phyloP scores from a whole-genome alignment of 2,113 vertebrate species.

The Clupea harengus region DNA sequence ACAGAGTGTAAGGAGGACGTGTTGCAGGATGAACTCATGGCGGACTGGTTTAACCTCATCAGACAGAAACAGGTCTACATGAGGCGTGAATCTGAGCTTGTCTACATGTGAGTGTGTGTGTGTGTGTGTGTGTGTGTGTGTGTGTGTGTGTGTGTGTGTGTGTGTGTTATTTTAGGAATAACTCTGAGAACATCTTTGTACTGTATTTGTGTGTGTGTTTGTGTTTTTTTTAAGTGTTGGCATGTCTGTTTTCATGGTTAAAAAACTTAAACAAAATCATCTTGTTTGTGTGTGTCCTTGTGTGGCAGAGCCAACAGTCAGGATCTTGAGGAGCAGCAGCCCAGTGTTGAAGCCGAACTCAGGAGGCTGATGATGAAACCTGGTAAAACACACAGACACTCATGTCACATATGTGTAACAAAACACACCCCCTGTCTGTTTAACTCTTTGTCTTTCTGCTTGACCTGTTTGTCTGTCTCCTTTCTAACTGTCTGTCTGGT shows the following conservation, averaged over 20 bases:
- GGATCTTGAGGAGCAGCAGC: slow-evolving; percentile 85
- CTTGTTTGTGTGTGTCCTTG: neutral
- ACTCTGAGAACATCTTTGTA: neutral
- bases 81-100: slow-evolving; percentile 88
- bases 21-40: slow-evolving; percentile 78
- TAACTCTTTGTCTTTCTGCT: neutral
- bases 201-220: slow-evolving; percentile 28
- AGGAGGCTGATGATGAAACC: slow-evolving; percentile 81
- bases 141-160: slow-evolving; percentile 69
- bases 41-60: slow-evolving; percentile 94
- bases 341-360: slow-evolving; percentile 80
- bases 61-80: slow-evolving; percentile 91
- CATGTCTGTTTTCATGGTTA: neutral
- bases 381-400: slow-evolving; percentile 63
- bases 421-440: neutral
- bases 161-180: slow-evolving; percentile 41
- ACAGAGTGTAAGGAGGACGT: slow-evolving; percentile 83
- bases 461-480: neutral
- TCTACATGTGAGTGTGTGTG: slow-evolving; percentile 79
- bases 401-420: no score
- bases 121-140: slow-evolving; percentile 79
- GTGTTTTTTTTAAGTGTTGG: slow-evolving; percentile 26
- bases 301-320: slow-evolving; percentile 82
- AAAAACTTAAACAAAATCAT: no score
- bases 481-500: neutral